Evolutionary conservation across 92 coral and sea anemone genomes (phyloP), one percentile per base, ranked within the genome.

Genomic region (Ricordea florida): DNA sequence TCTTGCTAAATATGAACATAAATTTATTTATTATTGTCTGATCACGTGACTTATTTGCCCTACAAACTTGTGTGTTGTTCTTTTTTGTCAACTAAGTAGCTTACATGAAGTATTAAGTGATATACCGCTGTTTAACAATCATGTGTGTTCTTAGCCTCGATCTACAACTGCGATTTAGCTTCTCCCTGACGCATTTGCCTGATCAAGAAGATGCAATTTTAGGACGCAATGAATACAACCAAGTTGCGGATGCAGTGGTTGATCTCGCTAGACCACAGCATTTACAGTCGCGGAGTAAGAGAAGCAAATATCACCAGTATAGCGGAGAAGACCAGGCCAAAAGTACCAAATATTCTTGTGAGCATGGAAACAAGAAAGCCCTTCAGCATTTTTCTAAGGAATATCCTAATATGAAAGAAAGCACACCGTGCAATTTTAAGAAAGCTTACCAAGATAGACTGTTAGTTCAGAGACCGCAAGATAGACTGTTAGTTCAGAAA

Each of bases 251-350:
- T 58, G 79, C 79, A 72, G 69, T 72, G 56, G 79, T 57, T 57
- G 68, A 57, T 58, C 79, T 72, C 68, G 67, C 79, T 57, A 72
- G 79, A 72, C 79, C 79, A 57, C 67, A 57, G 79, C 76, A 61
- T 69, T 69, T 50, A 69, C 76, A 69, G 76, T 69, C 63, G 76
- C 63, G 63, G 63, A 55, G 78, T 31, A 71, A 71, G 22, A 71
- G 78, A 71, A 38, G 78, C 51, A 65, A 49, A 49, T 27, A 51
- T 51, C 14, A 43, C 43, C 80, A 73, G 59, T 73, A 73, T 20
- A 73, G 80, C 69, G 80, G 80, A 73, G 80, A 73, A 73, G 80
- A 73, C 59, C 69, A 69, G 41, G 80, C 69, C 58, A 73, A 73
- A 59, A 73, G 57, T 73, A 69, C 58, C 58, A 73, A 73, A 57